Base-by-base conservation (phyloP, 2,113 vertebrate species). In the Hypocryptadius cinnamomeus region DNA sequence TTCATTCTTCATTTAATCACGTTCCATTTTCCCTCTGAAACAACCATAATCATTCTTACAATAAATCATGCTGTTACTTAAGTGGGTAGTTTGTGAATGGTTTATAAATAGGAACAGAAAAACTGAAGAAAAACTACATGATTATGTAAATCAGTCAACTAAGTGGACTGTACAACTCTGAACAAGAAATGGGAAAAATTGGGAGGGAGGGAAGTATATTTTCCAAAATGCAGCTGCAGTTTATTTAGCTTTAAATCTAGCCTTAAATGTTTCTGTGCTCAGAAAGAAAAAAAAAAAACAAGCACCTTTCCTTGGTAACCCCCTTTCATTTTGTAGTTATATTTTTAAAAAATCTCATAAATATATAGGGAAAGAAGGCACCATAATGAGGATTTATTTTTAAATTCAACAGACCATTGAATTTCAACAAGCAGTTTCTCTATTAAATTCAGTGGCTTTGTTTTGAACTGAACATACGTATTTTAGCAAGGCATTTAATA, bases 91-190 rank as follows among this genome's bases (percentile, higher is more conserved):
- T 95, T 93, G 85, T 94, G 94, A 92, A 92, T 80, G 64, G 87
- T 69, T 94, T 90, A 94, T 94, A 96, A 96, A 95, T 95, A 93
- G 79, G 85, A 92, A 71, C 76, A 93, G 93, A 88, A 91, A 96
- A 95, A 84, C 85, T 90, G 92, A 94, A 90, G 79, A 96, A 96
- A 90, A 94, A 71, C 79, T 85, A 60, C 77, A 84, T 94, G 86
- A 95, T 90, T 94, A 94, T 94, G 91, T 91, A 94, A 96, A 96
- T 96, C 56, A 86, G 68, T 90, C 4, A 1, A 48, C 71, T 90
- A 91, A 94, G 89, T 94, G 87, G 82, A 95, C 85, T 92, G 72
- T 78, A 65, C 45, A 92, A 73, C 59, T 90, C 83, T 84, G 88
- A 94, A 85, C 81, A 89, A 92, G 68, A 85, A 92, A 92, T 28